Evolutionary conservation across 2,888 invertebrate species (phyloP), one percentile per base, ranked within the genome.

Genomic region (Apotomis betuletana): DNA sequence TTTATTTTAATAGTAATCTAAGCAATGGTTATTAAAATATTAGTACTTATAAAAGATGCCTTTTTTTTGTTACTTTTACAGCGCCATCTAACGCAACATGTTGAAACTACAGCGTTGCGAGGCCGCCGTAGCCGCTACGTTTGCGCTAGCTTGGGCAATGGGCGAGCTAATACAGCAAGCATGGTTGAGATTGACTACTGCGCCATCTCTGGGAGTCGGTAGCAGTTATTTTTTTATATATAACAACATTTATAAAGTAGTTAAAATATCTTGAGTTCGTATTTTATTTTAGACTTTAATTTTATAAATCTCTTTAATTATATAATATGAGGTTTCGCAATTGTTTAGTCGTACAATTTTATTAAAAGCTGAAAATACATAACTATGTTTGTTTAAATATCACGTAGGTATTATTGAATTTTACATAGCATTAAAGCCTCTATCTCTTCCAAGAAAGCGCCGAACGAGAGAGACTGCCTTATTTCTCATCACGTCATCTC

Each of bases 391-490:
- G 6, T 41, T 41, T 41, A 15, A 15, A 41, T 41, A 41, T 41
- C 41, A 41, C 6, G 5, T 41, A 41, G 6, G 5, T 41, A 41
- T 41, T 41, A 41, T 41, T 41, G 6, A 41, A 41, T 41, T 41
- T 41, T 6, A 41, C 6, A 41, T 41, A 6, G 5, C 41, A 41
- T 5, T 12, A 54, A 54, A 12, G 15, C 15, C 41, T 5, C 6
- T 12, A 6, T 55, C n/a, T 57, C 8, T 64, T 67, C 61, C 15
- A 67, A 67, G 71, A 71, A 71, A 67, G 59, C 59, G 41, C 44
- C 61, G 60, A 9, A 54, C 36, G 70, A 81, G 76, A 77, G 79
- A 77, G 81, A 80, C 58, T 65, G 70, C 69, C 41, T 74, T 65
- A 78, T 54, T 38, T 71, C 27, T 55, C 72, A 58, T 65, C 75